phyloP scores from a whole-genome alignment of 2,113 vertebrate genomes.

The Cyphomyrus discorhynchus region DNA sequence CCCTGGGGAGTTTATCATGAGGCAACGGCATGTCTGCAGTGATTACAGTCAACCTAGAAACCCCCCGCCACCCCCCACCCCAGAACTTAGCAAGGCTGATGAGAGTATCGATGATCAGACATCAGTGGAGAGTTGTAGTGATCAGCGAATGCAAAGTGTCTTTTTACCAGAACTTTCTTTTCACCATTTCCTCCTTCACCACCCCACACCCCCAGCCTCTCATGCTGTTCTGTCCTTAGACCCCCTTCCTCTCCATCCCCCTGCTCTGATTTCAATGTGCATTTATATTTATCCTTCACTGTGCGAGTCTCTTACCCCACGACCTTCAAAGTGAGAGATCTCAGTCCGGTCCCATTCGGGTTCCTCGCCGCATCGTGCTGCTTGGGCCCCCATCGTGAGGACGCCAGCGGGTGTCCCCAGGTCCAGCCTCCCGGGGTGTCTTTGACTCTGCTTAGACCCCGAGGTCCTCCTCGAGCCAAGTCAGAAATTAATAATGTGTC shows the following conservation, averaged over 20 bases:
- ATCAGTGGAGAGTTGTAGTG: neutral
- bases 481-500: neutral
- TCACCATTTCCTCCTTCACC: neutral
- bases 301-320: neutral
- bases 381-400: neutral
- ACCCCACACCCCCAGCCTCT: too few relatives aligned
- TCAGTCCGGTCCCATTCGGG: neutral
- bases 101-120: neutral
- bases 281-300: neutral
- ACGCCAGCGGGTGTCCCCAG: neutral
- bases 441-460: neutral
- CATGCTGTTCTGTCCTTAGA: neutral
- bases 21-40: neutral
- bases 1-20: neutral
- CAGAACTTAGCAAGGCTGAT: neutral
- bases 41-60: slow-evolving; percentile 4
- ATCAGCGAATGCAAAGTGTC: neutral
- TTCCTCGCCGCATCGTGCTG: neutral
- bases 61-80: neutral
- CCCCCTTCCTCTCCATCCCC: neutral
- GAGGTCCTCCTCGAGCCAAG: neutral
- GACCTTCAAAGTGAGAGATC: neutral
- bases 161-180: neutral
- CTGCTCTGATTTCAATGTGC: neutral
- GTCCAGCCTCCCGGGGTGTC: neutral